Evolutionary conservation across 2,113 vertebrate species (phyloP), one percentile per base, ranked within the genome.

Genomic region (Phalacrocorax aristotelis): DNA sequence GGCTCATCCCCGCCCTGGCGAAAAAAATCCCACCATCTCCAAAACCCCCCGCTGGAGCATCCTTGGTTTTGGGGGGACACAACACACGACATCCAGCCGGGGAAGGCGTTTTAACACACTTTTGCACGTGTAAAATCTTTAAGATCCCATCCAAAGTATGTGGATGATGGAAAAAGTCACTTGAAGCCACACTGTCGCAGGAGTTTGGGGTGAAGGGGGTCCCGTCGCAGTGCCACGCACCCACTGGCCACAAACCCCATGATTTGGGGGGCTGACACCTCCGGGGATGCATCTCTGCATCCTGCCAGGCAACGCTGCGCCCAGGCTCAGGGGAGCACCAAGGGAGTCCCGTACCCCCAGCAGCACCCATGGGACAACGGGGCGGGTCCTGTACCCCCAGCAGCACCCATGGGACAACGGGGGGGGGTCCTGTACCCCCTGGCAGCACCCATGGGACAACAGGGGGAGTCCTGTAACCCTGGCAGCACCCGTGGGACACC

Each of bases 11-110:
- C 87, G 13, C 77, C 77, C 89, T 4, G 9, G 64, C 83, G 19
- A 11, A 49, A 60, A 93, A 79, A 84, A 90, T 62, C n/a, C 76
- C n/a, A 0, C 12, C 2, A 2, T 14, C 68, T 51, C 58, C 2
- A 0, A n/a, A 70, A 7, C 30, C 26, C 27, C 26, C 23, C 42
- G 10, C 13, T 3, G 0, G 2, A 58, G 38, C 82, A 38, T 12
- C 77, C 44, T 1, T 0, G 3, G 29, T 3, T 18, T 1, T 1
- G 3, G 38, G 49, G 64, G 44, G n/a, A 15, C 0, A 7, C 3
- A 21, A 12, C 36, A 20, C 1, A 6, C 1, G 2, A 19, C 8
- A 61, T 16, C 15, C 34, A 3, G 51, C 13, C 7, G 2, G 21
- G 65, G 38, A 70, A 54, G 38, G 48, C 9, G 54, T 10, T 54